Evolutionary conservation across 2,888 invertebrate species (phyloP).

Genomic region (Hydroisotoma schaefferi): DNA sequence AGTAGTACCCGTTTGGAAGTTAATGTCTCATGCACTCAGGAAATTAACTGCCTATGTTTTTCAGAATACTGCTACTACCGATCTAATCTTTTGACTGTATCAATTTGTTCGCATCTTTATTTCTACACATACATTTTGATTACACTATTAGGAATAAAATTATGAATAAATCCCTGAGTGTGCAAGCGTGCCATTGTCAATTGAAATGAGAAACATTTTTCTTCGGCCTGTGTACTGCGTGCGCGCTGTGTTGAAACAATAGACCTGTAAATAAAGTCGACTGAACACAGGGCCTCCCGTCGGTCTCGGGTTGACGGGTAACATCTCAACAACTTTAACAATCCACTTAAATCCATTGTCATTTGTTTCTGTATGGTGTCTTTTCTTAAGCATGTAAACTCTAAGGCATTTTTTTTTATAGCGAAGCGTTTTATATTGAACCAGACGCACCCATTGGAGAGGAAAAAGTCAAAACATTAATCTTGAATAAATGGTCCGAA

Average conservation of each 20-base stretch:
- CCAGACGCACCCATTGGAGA: too few relatives aligned
- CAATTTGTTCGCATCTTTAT: too few relatives aligned
- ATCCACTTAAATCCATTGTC: conserved; percentile 2
- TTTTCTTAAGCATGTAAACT: too few relatives aligned
- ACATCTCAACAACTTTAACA: background rate
- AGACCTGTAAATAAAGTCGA: conserved; percentile 12
- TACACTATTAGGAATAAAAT: background rate
- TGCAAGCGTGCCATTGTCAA: conserved; percentile 11
- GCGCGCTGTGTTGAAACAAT: conserved; percentile 15
- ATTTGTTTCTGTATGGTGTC: background rate
- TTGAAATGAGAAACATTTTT: conserved; percentile 5
- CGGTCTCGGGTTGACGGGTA: background rate
- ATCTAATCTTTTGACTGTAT: too few relatives aligned
- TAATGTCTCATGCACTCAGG: too few relatives aligned
- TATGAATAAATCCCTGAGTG: conserved; percentile 1
- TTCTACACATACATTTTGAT: background rate
- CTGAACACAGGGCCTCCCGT: conserved; percentile 15
- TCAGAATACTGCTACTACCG: too few relatives aligned
- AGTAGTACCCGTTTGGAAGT: too few relatives aligned
- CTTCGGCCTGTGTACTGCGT: background rate
- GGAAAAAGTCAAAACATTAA: too few relatives aligned
- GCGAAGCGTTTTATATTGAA: too few relatives aligned
- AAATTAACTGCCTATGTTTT: too few relatives aligned
- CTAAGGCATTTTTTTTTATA: too few relatives aligned
- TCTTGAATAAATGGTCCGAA: too few relatives aligned